phyloP scores from a whole-genome alignment of 2,797 vertebrate genomes.

The Alfaro cultratus region DNA sequence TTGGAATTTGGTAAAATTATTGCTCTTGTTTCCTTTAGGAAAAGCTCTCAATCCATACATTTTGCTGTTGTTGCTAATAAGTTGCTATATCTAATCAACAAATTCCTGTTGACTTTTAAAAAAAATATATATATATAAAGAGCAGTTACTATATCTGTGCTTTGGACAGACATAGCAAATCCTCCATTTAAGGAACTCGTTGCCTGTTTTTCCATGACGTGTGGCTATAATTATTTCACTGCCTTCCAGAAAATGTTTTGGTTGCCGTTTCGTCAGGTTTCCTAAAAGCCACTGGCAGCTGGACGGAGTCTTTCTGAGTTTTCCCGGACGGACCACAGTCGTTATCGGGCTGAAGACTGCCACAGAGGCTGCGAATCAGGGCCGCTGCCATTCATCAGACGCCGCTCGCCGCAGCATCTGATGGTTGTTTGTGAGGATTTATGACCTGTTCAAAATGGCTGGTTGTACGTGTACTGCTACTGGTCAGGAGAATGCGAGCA shows the following conservation, averaged over 20 bases:
- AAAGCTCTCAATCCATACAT: not conserved
- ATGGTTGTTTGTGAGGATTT: constrained; percentile 1
- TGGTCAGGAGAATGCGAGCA: not conserved
- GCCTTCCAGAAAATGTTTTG: not conserved
- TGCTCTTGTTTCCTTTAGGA: not conserved
- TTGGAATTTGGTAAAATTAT: too few relatives aligned
- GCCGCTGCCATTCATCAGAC: not conserved
- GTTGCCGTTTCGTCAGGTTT: not conserved
- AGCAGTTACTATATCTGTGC: not conserved
- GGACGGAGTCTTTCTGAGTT: not conserved
- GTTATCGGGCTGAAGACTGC: not conserved
- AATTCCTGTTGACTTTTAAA: not conserved
- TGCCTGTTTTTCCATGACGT: not conserved
- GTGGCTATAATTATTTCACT: not conserved
- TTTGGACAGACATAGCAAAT: not conserved
- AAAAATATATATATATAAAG: too few relatives aligned
- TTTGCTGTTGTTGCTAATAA: not conserved
- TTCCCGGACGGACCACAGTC: not conserved
- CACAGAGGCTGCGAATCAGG: not conserved
- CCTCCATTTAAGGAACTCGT: not conserved
- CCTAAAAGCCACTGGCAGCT: not conserved
- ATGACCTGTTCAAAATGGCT: not conserved
- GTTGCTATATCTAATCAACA: not conserved
- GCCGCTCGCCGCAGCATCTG: not conserved
- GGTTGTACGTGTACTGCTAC: not conserved